Evolutionary conservation across 1,140 invertebrate genomes (phyloP).

Genomic region (Cotesia glomerata): DNA sequence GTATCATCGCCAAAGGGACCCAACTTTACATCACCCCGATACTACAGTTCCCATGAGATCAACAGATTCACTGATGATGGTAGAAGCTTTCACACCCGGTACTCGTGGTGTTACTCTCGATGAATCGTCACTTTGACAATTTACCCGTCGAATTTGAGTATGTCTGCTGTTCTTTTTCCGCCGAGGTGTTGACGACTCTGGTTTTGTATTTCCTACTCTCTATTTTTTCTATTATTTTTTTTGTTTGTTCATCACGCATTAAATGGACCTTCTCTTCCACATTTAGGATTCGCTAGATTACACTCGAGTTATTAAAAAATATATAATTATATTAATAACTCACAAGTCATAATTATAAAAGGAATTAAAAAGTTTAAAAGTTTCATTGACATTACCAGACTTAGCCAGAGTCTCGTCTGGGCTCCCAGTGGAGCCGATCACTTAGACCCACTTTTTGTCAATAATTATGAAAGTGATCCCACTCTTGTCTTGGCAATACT

Average conservation of each 20-base stretch:
- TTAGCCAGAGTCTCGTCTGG: constrained; percentile 81
- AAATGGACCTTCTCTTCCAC: constrained; percentile 10
- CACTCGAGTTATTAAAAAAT: background rate
- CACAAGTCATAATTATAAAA: background rate
- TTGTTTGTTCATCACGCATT: background rate
- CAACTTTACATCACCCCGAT: constrained; percentile 61
- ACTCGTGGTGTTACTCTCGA: constrained; percentile 72
- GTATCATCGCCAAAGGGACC: constrained; percentile 70
- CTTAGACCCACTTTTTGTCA: constrained; percentile 87
- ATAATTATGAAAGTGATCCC: constrained; percentile 91
- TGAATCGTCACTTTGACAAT: constrained; percentile 81
- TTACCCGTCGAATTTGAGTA: constrained; percentile 82
- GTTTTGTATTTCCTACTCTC: constrained; percentile 59
- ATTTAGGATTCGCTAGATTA: constrained; percentile 11
- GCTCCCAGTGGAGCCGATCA: constrained; percentile 91
- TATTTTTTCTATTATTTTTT: background rate
- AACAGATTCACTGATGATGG: constrained; percentile 76
- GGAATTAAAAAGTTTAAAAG: background rate
- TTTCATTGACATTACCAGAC: constrained; percentile 63
- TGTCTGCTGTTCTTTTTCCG: constrained; percentile 89
- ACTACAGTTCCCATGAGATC: constrained; percentile 76
- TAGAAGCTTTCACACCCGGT: constrained; percentile 69
- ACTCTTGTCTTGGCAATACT: constrained; percentile 96
- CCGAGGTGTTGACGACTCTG: constrained; percentile 80
- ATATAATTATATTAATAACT: background rate